Conservation (phyloP, 2,113 vertebrate genomes). For the Nycticebus coucang region DNA sequence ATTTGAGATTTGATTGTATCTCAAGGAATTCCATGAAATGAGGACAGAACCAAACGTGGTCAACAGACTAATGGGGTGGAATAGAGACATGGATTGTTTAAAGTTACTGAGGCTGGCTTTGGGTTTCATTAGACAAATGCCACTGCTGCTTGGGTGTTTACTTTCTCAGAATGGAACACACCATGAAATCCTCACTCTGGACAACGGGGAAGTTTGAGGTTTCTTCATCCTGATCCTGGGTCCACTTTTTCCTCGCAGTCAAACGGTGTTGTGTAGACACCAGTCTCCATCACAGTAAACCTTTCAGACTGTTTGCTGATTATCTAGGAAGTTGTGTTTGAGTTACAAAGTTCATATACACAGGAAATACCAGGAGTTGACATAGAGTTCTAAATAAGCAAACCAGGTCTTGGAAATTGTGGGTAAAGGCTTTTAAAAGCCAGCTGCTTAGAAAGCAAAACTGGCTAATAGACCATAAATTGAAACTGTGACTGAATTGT, state of each 20-base stretch:
- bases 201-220: neutral
- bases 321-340: neutral
- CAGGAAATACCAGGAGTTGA: neutral
- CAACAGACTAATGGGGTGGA: neutral
- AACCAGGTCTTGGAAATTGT: neutral
- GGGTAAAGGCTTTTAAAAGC: neutral
- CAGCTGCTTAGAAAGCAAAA: conserved; percentile 23
- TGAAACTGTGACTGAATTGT: neutral
- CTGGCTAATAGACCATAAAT: neutral
- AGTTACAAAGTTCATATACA: neutral
- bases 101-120: neutral
- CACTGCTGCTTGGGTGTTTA: conserved; percentile 16
- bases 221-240: neutral
- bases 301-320: neutral
- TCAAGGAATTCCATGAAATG: neutral
- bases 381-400: conserved; percentile 42
- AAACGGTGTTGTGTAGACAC: neutral
- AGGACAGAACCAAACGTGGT: neutral
- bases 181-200: neutral
- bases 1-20: neutral
- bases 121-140: neutral
- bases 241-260: neutral
- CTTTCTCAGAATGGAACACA: neutral
- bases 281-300: neutral
- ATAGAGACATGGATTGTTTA: neutral